phyloP scores from a whole-genome alignment of 2,113 vertebrate species.

The Odocoileus virginianus region DNA sequence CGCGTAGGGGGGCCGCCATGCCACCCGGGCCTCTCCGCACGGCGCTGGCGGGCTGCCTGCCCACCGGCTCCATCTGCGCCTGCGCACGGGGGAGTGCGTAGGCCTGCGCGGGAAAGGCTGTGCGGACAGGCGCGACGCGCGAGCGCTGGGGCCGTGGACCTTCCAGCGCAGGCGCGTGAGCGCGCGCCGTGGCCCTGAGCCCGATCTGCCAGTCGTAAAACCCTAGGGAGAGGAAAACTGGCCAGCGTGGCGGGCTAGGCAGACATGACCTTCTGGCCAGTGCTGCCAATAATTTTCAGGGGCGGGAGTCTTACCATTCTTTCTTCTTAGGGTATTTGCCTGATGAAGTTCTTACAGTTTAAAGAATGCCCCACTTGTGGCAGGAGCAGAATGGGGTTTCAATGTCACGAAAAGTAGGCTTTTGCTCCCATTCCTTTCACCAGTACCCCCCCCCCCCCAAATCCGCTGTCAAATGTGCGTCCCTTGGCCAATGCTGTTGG shows the following conservation, averaged over 20 bases:
- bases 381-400: background rate
- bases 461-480: background rate
- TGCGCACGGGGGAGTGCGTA: background rate
- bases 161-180: background rate
- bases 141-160: rapidly evolving
- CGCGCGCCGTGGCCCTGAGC: rapidly evolving
- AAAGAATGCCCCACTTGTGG: background rate
- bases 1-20: rapidly evolving
- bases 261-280: rapidly evolving
- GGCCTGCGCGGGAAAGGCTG: background rate
- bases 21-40: rapidly evolving
- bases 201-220: rapidly evolving
- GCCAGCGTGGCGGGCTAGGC: rapidly evolving
- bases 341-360: background rate
- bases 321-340: background rate
- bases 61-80: rapidly evolving
- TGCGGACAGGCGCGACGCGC: background rate
- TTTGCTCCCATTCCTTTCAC: rapidly evolving
- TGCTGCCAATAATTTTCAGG: background rate
- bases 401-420: background rate
- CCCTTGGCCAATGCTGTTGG: background rate
- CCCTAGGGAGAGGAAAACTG: rapidly evolving
- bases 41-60: rapidly evolving
- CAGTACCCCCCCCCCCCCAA: rapidly evolving
- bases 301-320: background rate